Base-by-base conservation (phyloP, 2,113 vertebrate genomes). In the Meles meles region DNA sequence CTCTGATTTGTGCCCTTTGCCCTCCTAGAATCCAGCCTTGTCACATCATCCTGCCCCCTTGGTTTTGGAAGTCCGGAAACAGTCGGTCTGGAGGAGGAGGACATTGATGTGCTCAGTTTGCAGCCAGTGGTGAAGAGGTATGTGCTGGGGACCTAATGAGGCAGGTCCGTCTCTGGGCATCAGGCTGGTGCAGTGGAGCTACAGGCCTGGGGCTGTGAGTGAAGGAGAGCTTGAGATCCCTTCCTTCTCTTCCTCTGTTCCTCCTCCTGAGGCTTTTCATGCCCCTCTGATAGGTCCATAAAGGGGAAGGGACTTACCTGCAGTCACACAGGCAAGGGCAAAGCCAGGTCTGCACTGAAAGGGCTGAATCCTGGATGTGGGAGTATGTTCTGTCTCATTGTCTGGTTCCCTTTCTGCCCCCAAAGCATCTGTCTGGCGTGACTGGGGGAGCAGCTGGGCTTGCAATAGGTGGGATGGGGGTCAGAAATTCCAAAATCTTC, bases 1-100 rank as follows among this genome's bases (percentile, higher is more conserved):
- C 81, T 97, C 97, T 97, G 84, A 94, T 42, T 29, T 96, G 52
- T 97, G 71, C 72, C 90, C 90, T 98, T 97, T 97, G 95, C 63
- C 72, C 37, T 97, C 96, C 71, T 94, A 98, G 98, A 96, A 81
- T 90, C 61, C 76, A 86, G 44, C 44, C 94, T 94, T 76, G 69
- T 94, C 97, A n/a, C 93, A 47, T 29, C 95, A 79, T 79, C 71
- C 85, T 0, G 0, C 49, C 52, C 55, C 42, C 88, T 95, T 91
- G 94, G 94, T 93, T 93, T 90, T 86, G 93, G 91, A 98, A 93
- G 92, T 94, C 92, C 77, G 0, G 34, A 82, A 96, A 93, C 84
- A 94, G 65, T 91, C 94, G 96, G 90, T 92, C 76, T 96, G 94
- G 83, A 95, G 95, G 57, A 96, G 72, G 63, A 81, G 76, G 81